Evolutionary conservation across 2,797 vertebrate genomes (phyloP).

Genomic region (Notamacropus eugenii): DNA sequence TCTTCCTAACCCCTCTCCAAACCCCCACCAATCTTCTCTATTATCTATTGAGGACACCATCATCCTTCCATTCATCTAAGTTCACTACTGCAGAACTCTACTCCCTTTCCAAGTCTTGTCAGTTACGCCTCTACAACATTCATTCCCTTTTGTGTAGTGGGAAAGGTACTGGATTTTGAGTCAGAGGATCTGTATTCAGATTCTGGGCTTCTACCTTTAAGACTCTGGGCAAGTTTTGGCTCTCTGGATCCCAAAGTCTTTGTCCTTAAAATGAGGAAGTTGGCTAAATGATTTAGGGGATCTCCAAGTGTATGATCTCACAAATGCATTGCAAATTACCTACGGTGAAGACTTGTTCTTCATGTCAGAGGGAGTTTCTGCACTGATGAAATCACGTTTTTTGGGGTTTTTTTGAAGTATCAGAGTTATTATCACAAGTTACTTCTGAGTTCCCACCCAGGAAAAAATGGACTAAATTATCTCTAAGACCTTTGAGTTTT

Average conservation of each 20-base stretch:
- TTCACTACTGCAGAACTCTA: neutral
- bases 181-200: neutral
- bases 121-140: neutral
- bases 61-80: neutral
- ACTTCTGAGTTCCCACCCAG: neutral
- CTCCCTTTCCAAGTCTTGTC: neutral
- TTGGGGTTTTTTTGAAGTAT: neutral
- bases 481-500: neutral
- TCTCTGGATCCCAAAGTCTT: neutral
- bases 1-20: neutral
- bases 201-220: neutral
- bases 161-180: neutral
- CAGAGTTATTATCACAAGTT: neutral
- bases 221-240: neutral
- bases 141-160: neutral
- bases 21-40: neutral
- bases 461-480: neutral
- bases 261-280: neutral
- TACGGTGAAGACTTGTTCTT: neutral
- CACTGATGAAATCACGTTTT: neutral
- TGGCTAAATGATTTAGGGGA: neutral
- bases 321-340: neutral
- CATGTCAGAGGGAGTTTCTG: neutral
- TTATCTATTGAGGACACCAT: neutral
- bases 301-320: neutral